These are phyloP conservation scores for Diarsia mendica DNA, from an alignment of 2,888 invertebrate genomes.

Conservation along the genomic window DNA sequence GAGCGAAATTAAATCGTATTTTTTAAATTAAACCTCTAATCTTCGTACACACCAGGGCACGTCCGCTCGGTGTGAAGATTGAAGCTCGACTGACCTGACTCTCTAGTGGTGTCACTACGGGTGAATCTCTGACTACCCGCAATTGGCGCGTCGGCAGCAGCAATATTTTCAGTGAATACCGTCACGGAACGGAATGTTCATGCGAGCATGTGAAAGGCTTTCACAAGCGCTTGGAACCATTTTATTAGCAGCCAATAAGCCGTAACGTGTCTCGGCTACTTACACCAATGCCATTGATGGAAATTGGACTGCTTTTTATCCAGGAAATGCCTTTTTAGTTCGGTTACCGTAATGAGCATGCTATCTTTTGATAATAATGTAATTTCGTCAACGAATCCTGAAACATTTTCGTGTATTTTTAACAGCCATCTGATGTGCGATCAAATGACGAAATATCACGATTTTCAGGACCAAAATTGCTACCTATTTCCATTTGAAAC, in stretches of 20 bases:
- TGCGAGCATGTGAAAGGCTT: slow-evolving; percentile 75
- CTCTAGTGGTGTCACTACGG: slow-evolving; percentile 54
- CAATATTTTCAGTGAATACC: slow-evolving; percentile 74
- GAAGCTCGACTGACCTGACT: slow-evolving; percentile 72
- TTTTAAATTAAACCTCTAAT: slow-evolving; percentile 46
- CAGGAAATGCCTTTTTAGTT: slow-evolving; percentile 44
- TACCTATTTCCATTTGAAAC: slow-evolving; percentile 13
- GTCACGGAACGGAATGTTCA: slow-evolving; percentile 72
- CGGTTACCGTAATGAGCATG: slow-evolving; percentile 28
- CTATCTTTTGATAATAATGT: slow-evolving; percentile 13
- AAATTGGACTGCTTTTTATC: slow-evolving; percentile 55
- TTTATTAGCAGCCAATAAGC: slow-evolving; percentile 80
- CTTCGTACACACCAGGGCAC: slow-evolving; percentile 62
- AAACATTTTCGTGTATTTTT: neutral
- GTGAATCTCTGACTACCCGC: slow-evolving; percentile 68
- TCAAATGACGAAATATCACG: slow-evolving; percentile 27
- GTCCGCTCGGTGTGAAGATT: slow-evolving; percentile 63
- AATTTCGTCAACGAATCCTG: neutral
- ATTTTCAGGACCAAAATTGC: neutral
- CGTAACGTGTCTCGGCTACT: slow-evolving; percentile 62
- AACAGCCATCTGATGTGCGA: slow-evolving; percentile 7
- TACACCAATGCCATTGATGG: slow-evolving; percentile 57
- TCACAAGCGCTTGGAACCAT: slow-evolving; percentile 67
- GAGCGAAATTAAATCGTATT: slow-evolving; percentile 42
- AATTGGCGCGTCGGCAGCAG: slow-evolving; percentile 59